Conservation (phyloP, 2,113 vertebrate genomes). For the Phainopepla nitens region DNA sequence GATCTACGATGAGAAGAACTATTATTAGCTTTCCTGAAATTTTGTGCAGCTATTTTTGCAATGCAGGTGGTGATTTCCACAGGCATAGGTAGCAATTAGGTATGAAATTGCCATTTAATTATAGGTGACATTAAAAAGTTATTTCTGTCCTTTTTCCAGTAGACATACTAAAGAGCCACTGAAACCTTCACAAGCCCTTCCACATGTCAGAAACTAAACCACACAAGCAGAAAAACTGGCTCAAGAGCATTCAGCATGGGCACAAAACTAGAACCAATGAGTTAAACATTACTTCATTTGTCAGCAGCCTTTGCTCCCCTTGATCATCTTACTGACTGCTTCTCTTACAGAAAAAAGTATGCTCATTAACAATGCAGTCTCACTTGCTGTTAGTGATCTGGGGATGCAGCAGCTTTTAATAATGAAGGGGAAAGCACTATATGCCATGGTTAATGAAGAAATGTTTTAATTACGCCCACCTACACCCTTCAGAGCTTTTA, state of each 20-base stretch:
- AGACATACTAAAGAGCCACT: neutral
- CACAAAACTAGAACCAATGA: neutral
- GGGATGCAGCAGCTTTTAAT: neutral
- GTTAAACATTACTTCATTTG: neutral
- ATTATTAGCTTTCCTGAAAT: neutral
- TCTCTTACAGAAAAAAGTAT: neutral
- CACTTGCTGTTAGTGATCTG: neutral
- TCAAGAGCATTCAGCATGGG: neutral
- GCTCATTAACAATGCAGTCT: neutral
- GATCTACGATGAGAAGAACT: neutral
- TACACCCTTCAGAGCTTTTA: neutral
- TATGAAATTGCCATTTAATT: neutral
- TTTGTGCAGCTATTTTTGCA: neutral
- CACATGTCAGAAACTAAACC: neutral
- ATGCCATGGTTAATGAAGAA: neutral
- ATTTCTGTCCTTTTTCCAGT: neutral
- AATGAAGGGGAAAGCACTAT: neutral
- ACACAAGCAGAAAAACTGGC: neutral
- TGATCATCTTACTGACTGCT: neutral
- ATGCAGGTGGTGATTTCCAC: neutral
- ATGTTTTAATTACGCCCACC: neutral
- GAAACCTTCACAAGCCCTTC: neutral
- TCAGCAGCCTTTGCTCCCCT: neutral
- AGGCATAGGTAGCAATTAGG: neutral
- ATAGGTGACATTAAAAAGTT: neutral